Base-by-base conservation (phyloP, 2,888 invertebrate species). In the Holacanthella duospinosa region DNA sequence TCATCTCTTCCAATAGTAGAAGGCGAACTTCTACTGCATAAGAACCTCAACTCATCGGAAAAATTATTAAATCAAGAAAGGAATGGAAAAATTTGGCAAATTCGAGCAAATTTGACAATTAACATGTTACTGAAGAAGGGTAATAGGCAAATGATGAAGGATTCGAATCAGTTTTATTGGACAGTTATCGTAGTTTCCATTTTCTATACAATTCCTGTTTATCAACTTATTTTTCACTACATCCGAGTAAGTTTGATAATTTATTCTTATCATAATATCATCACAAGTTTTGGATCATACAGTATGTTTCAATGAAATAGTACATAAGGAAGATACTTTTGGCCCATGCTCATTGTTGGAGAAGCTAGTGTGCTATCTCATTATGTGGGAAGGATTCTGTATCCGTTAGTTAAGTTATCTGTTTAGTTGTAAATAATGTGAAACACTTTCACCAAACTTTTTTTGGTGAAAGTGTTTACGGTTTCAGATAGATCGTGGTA, bases 121-220 rank as follows among this genome's bases (percentile, higher is more conserved):
- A 64, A 58, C 2, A 61, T 56, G 9, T 61, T 66, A 24, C 56
- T 55, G 1, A 27, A 43, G 26, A 56, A 57, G 26, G 48, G 54
- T 16, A 55, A 27, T 4, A 26, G n/a, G 6, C 59, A 59, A 21
- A 25, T 59, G 19, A 28, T 48, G 60, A 60, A 59, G 26, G 60
- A 62, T 59, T 60, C 67, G 1, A 66, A 64, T 44, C 19, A 68
- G 60, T 72, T 72, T 61, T 72, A 69, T 29, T 72, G 70, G 70
- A 68, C 68, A 4, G 61, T 72, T 28, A 61, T 64, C 0, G 71
- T 71, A 16, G 67, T 70, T 1, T 69, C 72, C 1, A 66, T 71
- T 29, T 72, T 72, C 36, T 72, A 72, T 48, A 65, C 67, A 9
- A 68, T 70, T 29, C 72, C 72, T 0, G 70, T 71, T 9, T 72